Base-by-base conservation (phyloP, 2,797 vertebrate species). In the Notolabrus celidotus region DNA sequence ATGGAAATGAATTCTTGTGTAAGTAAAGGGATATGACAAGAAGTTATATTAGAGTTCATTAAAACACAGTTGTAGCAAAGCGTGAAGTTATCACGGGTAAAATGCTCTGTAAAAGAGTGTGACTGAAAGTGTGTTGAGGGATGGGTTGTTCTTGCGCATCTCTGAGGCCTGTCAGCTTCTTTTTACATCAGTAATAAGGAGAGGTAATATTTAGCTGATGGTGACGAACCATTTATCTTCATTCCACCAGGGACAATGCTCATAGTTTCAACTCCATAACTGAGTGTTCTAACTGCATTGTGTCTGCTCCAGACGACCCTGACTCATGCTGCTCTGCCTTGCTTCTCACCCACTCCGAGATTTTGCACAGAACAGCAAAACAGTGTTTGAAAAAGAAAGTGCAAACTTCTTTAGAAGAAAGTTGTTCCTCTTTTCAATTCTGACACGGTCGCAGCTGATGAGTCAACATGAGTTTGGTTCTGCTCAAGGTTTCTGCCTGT, bases 281-380 rank as follows among this genome's bases (percentile, higher is more conserved):
- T 61, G 11, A 64, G 23, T 72, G 11, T 51, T 63, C 22, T 61
- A 46, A 55, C 34, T 57, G 63, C 4, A 51, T 19, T 52, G 20
- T 4, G 1, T 65, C 49, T 60, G 17, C 52, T 73, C 69, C 33
- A 59, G 55, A 4, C 0, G 9, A 52, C 39, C 43, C 36, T 82
- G 68, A 84, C 51, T 87, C 82, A 72, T 0, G 5, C 17, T 16
- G 10, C 38, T 16, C 22, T 9, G 4, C 59, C 41, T 50, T 17
- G 14, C 7, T 38, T 12, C 33, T 68, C 61, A 17, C 55, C 50
- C 27, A 27, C 41, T 53, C 57, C 16, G 12, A 53, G 36, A 23
- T 43, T 33, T 42, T 22, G 17, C 29, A 36, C 47, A 39, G 15
- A 42, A 25, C 22, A 7, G 55, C 34, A 33, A 12, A 10, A 50